phyloP scores from a whole-genome alignment of 2,888 invertebrate species.

The Eupithecia exiguata region DNA sequence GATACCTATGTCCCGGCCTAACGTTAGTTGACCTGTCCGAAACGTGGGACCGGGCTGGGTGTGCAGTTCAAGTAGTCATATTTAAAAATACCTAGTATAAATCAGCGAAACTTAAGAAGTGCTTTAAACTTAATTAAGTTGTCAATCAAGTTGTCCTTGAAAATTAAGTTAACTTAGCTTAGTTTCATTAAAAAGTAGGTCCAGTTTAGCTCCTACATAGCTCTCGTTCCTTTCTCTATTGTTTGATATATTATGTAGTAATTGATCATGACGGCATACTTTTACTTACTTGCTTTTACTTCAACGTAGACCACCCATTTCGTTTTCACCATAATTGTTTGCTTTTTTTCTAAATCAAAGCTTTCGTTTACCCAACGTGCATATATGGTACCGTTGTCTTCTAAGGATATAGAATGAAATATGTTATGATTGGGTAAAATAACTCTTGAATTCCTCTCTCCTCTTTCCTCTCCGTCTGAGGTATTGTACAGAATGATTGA shows the following conservation, averaged over 20 bases:
- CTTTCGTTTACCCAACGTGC: background rate
- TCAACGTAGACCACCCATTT: background rate
- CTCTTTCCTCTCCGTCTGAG: too few relatives aligned
- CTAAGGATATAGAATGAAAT: background rate
- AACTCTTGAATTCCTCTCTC: background rate
- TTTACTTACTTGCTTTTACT: background rate
- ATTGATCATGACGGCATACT: background rate
- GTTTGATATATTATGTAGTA: background rate
- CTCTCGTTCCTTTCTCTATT: too few relatives aligned
- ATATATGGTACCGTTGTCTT: slow-evolving; percentile 3
- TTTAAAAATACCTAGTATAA: too few relatives aligned
- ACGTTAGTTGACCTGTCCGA: too few relatives aligned
- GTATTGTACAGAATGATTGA: background rate
- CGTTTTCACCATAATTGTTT: background rate
- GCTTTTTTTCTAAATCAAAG: background rate
- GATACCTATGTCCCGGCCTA: too few relatives aligned
- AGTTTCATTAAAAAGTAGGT: background rate
- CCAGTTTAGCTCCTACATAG: background rate
- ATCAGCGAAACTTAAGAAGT: too few relatives aligned
- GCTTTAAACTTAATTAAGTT: too few relatives aligned
- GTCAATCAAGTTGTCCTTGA: too few relatives aligned
- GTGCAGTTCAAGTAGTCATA: too few relatives aligned
- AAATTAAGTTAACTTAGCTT: background rate
- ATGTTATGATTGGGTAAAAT: background rate
- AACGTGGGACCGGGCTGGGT: too few relatives aligned